Base-by-base conservation (phyloP, 2,888 invertebrate genomes). In the Taenaris catops region DNA sequence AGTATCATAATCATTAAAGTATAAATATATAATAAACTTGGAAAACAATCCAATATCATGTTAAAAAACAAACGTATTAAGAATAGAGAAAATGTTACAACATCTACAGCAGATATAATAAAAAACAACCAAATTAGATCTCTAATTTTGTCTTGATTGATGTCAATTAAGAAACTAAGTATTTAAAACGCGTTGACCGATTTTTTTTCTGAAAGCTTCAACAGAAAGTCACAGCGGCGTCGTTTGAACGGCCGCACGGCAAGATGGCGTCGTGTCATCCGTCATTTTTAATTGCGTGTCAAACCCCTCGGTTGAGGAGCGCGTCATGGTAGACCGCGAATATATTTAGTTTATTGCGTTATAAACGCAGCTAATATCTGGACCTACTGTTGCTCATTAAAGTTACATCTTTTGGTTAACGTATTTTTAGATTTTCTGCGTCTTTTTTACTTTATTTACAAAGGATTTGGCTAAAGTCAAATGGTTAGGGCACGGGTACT, bases 281-380 rank as follows among this genome's bases (percentile, higher is more conserved):
- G 81, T 83, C 83, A 83, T 81, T 83, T 83, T 81, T 83, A 83
- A 83, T 83, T 83, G 81, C 70, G 64, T 80, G 83, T 83, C 83
- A 79, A 73, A 73, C 61, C 64, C 59, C 44, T 20, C 44, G 41
- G 43, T 40, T 42, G 48, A 46, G 7, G 55, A 48, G 49, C 52
- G 56, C 59, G 68, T 63, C 56, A 66, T 70, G 79, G 74, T 64
- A 63, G 63, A 60, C 65, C 64, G 74, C 69, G 58, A 64, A 63
- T 78, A 79, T 80, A 76, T 80, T 81, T 78, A 80, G 81, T 81
- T 81, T 81, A 83, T 79, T 66, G 79, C 69, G 67, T 61, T 73
- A 72, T 81, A 80, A 81, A 80, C 68, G 79, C 4, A 21, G 16
- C 19, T 19, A 19, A 19, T 19, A 19, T 19, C 19, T 19, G 2